Base-by-base conservation (phyloP, 2,797 vertebrate species). In the Centropyge bicolor region DNA sequence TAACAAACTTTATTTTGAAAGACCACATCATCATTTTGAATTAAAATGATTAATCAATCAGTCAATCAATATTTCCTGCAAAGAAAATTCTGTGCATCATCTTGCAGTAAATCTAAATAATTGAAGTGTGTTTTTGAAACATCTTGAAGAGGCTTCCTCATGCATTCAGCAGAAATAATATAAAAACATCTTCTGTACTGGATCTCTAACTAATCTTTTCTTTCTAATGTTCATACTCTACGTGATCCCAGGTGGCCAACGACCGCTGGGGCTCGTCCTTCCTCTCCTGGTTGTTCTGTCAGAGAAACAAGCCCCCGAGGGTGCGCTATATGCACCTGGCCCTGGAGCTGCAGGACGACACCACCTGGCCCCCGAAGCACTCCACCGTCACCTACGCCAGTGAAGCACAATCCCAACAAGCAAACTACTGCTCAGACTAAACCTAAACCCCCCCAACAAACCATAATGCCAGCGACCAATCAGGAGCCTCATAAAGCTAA, bases 291-390 rank as follows among this genome's bases (percentile, higher is more conserved):
- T 55, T 96, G 63, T 95, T 96, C 63, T 94, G 94, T 56, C 90
- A 57, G 60, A 93, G 80, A 75, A 95, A 93, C 80, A 96, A 92
- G 77, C 92, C 93, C 0, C 97, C 97, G 22, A 96, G 95, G 88
- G 95, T 96, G 20, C 96, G 96, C 79, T 99, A 98, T 91, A 96
- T 95, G 95, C 95, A 96, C 65, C 94, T 99, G 90, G 96, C 97
- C 74, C 96, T 98, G 92, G 96, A 99, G 93, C 95, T 99, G 88
- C 92, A 95, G 80, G 95, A 97, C 4, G 96, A 97, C 67, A 94
- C 96, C 0, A 95, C 97, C 76, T 99, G 98, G 98, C 98, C 98
- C 8, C 98, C 98, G 22, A 96, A 95, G 89, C 96, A 97, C 74
- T 96, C 96, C 81, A 95, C 96, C 6, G 96, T 96, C 68, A 98